Evolutionary conservation across 2,113 vertebrate genomes (phyloP).

Genomic region (Saguinus imperator): DNA sequence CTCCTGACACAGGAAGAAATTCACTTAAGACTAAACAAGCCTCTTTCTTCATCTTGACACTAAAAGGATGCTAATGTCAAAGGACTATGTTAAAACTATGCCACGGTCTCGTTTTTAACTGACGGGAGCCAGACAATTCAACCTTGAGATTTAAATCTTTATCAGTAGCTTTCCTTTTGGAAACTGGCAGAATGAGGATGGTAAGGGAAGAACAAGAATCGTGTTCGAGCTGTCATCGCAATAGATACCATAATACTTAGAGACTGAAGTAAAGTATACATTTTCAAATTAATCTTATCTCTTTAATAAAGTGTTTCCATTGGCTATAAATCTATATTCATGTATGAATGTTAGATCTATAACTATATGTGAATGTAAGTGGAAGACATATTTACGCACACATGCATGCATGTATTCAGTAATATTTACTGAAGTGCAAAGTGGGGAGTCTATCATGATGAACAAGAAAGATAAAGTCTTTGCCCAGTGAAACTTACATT

Average conservation of each 20-base stretch:
- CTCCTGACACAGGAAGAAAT: slow-evolving; percentile 44
- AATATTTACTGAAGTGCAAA: neutral
- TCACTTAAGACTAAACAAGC: slow-evolving; percentile 48
- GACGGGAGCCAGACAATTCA: slow-evolving; percentile 61
- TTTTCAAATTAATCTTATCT: slow-evolving; percentile 24
- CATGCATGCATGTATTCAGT: neutral
- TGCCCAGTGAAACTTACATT: slow-evolving; percentile 10
- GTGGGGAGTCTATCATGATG: neutral
- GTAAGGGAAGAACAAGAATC: neutral
- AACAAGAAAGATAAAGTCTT: neutral
- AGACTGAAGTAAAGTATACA: neutral
- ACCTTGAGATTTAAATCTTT: slow-evolving; percentile 65
- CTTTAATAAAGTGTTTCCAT: neutral
- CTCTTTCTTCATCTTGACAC: slow-evolving; percentile 67
- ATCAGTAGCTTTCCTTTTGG: slow-evolving; percentile 45
- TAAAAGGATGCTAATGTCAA: slow-evolving; percentile 73
- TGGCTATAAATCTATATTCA: slow-evolving; percentile 5
- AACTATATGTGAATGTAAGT: neutral
- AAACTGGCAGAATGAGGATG: neutral
- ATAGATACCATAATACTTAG: neutral
- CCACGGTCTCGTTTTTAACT: slow-evolving; percentile 67
- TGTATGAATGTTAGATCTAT: neutral
- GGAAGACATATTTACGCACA: neutral
- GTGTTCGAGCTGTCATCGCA: neutral
- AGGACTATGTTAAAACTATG: slow-evolving; percentile 53